phyloP scores from a whole-genome alignment of 1,140 invertebrate genomes.

The Sycophaga agraensis region DNA sequence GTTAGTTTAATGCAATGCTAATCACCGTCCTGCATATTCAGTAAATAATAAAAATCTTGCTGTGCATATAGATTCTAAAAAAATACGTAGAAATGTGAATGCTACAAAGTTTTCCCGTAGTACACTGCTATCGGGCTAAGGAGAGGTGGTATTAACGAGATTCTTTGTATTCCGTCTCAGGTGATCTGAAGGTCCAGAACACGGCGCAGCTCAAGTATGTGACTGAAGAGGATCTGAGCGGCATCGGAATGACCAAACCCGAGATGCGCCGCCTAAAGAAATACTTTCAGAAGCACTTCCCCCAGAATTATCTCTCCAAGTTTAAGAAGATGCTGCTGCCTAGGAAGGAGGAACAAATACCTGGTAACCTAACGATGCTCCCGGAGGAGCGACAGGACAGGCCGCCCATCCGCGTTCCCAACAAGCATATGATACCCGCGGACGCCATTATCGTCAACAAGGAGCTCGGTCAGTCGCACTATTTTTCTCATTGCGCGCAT shows the following conservation, averaged over 20 bases:
- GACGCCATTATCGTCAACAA: slow-evolving; percentile 93
- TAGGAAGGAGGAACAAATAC: slow-evolving; percentile 62
- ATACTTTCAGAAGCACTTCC: slow-evolving; percentile 90
- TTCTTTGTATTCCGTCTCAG: slow-evolving; percentile 53
- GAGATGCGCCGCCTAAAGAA: slow-evolving; percentile 92
- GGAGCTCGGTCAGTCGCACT: slow-evolving; percentile 62
- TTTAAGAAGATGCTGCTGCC: slow-evolving; percentile 77
- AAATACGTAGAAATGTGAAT: too few relatives aligned
- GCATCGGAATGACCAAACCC: slow-evolving; percentile 93
- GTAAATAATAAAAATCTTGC: too few relatives aligned
- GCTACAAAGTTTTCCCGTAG: too few relatives aligned
- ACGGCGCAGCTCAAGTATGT: slow-evolving; percentile 97
- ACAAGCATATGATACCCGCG: slow-evolving; percentile 93
- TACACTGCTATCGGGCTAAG: too few relatives aligned
- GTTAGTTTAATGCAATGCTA: too few relatives aligned
- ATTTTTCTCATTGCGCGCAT: too few relatives aligned
- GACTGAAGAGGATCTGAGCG: slow-evolving; percentile 84
- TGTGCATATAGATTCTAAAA: too few relatives aligned
- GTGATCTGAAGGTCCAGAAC: slow-evolving; percentile 77
- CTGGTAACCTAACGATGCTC: slow-evolving; percentile 44
- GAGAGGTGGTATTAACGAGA: too few relatives aligned
- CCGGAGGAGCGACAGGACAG: slow-evolving; percentile 55
- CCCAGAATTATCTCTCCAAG: slow-evolving; percentile 89
- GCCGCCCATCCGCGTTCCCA: slow-evolving; percentile 66
- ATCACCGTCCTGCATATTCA: too few relatives aligned